Base-by-base conservation (phyloP, 2,113 vertebrate species). In the Rhynchomys soricoides region DNA sequence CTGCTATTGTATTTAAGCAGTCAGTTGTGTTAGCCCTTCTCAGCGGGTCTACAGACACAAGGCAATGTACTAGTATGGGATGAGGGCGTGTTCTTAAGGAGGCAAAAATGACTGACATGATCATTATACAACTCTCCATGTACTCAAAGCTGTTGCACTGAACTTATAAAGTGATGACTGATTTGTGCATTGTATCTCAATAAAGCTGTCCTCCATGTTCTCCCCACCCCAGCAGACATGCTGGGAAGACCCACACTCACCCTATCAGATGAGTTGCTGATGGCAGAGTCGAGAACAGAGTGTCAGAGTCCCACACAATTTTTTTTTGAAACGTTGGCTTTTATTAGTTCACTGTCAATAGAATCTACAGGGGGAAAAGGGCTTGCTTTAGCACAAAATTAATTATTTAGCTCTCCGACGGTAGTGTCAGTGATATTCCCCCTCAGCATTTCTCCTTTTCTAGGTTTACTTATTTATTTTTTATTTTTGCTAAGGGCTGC, bases 381-480 rank as follows among this genome's bases (percentile, higher is more conserved):
- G 73, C 81, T 94, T 68, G 88, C 75, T 95, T 92, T 91, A 95
- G 73, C 37, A 78, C 24, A 82, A 66, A 91, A 70, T 87, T 92
- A 91, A 90, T 37, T 66, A 59, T 79, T 95, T 82, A 82, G n/a
- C 92, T 90, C 8, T 29, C 64, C 89, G 11, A 55, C 74, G 26
- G 50, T 79, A 93, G 10, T 78, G 11, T 86, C 90, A 66, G 64
- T 95, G 17, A 26, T 75, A 68, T 91, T 26, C 55, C 62, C 59
- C 29, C 68, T 71, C 57, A 64, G 50, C 43, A 64, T 13, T 89
- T 66, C 85, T 78, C 17, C 34, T 29, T 89, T 79, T 79, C 59
- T 90, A 66, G 22, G 8, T 43, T 90, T 5, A 21, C 31, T 68
- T 68, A 68, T 68, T 96, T 93, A 40, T 10, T 3, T 31, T 3